Conservation (phyloP, 1,140 invertebrate species). For the Atta texana region DNA sequence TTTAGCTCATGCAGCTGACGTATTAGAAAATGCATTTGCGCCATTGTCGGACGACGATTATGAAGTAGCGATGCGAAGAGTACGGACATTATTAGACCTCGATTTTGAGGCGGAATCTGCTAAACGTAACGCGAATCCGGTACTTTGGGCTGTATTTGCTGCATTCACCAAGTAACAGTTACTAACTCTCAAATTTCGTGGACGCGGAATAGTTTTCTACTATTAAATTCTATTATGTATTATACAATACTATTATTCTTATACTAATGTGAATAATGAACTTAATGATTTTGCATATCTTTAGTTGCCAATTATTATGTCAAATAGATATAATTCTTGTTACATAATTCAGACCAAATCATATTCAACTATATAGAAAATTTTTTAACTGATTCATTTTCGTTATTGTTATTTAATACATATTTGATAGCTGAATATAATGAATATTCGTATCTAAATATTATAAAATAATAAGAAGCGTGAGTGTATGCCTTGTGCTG, state of each 20-base stretch:
- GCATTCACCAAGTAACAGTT: conserved; percentile 97
- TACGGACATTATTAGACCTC: conserved; percentile 97
- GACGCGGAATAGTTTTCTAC: conserved; percentile 63
- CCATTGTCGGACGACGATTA: conserved; percentile 99
- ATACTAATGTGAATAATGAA: conserved; percentile 72
- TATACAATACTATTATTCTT: conserved; percentile 28
- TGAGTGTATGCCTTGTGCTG: conserved; percentile 67
- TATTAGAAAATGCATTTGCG: conserved; percentile 99
- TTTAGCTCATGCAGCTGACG: conserved; percentile 98
- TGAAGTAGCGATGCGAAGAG: conserved; percentile 98
- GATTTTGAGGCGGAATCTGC: conserved; percentile 98
- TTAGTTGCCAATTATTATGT: conserved; percentile 62
- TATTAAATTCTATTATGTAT: conserved; percentile 40
- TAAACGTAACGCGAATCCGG: conserved; percentile 95
- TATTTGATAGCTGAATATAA: conserved; percentile 66
- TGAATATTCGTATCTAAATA: conserved; percentile 69
- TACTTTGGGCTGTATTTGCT: conserved; percentile 99
- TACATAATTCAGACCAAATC: conserved; percentile 75
- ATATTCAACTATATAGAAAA: conserved; percentile 58
- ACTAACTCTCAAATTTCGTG: conserved; percentile 60
- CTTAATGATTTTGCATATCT: conserved; percentile 72
- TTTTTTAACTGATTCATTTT: conserved; percentile 64
- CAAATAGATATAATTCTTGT: conserved; percentile 66
- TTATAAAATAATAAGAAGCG: conserved; percentile 63
- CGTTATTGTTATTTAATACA: conserved; percentile 76